Conservation (phyloP, 2,113 vertebrate species). For the Ciconia stormi region DNA sequence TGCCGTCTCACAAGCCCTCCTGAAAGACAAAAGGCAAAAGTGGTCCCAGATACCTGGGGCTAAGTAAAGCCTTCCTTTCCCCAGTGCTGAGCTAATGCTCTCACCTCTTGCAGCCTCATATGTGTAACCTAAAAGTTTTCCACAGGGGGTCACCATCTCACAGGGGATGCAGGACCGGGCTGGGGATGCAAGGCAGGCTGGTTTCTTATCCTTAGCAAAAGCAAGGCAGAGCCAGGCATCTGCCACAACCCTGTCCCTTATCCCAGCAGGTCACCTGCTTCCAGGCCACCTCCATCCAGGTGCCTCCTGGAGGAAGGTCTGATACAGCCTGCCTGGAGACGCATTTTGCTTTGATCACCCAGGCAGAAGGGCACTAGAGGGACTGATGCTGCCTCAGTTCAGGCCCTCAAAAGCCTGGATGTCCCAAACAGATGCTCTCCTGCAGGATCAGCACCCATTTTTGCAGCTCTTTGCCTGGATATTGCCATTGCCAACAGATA, state of each 20-base stretch:
- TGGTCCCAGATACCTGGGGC: neutral
- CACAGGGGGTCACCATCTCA: conserved; percentile 32
- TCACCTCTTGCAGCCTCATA: neutral
- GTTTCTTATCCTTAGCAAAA: neutral
- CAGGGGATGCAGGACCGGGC: neutral
- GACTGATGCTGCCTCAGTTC: neutral
- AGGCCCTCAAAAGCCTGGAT: neutral
- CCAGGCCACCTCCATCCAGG: neutral
- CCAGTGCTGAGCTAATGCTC: neutral
- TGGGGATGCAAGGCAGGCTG: neutral
- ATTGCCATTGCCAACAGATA: neutral
- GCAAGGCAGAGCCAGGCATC: neutral
- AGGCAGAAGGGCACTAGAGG: neutral
- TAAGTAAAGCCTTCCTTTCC: neutral
- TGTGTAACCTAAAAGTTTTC: neutral
- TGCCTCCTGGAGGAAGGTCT: neutral
- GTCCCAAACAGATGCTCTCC: neutral
- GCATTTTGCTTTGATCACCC: neutral
- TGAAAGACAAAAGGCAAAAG: neutral
- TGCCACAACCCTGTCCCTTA: neutral
- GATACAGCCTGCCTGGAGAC: neutral
- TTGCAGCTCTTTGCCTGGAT: neutral
- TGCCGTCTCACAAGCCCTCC: neutral
- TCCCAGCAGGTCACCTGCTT: neutral
- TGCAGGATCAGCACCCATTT: neutral